A percentile compares a stretch with the other conserved stretches of the same genome.
These are phyloP conservation scores for Coremacera marginata DNA, from an alignment of 2,888 invertebrate species.

Conservation along the genomic window DNA sequence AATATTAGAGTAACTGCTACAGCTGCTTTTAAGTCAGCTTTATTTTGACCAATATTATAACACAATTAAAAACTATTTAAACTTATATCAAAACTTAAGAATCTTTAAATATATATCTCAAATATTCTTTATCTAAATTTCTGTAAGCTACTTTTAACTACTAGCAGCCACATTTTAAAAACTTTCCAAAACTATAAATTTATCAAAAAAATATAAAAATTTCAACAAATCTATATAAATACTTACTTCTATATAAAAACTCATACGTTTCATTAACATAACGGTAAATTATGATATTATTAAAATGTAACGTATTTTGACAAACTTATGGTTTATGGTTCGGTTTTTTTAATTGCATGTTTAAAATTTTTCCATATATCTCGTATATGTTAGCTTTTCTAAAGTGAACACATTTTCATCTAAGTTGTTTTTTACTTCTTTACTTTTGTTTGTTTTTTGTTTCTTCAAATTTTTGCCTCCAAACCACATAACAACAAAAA, in stretches of 20 bases:
- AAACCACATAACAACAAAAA: conserved; percentile 12
- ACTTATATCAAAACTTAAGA: conserved; percentile 15
- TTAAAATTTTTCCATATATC: conserved; percentile 4
- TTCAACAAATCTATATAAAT: conserved; percentile 5
- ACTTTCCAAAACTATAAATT: conserved; percentile 23
- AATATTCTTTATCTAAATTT: conserved; percentile 10
- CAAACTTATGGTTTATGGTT: not conserved
- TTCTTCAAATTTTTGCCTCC: not conserved
- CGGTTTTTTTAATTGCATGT: not conserved
- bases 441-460: not conserved
- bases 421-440: conserved; percentile 13
- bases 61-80: conserved; percentile 9
- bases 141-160: conserved; percentile 26
- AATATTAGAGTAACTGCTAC: conserved; percentile 1
- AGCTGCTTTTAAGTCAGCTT: conserved; percentile 33
- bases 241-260: not conserved
- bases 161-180: conserved; percentile 16
- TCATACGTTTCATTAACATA: conserved; percentile 27
- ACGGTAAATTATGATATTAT: conserved; percentile 3
- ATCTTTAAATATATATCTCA: not conserved
- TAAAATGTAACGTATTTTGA: not conserved
- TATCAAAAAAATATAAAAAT: not conserved
- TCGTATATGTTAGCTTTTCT: conserved; percentile 13
- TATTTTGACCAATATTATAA: not conserved
- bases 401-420: conserved; percentile 8